Percentiles rank a stretch among this genome's conserved stretches.
These are phyloP conservation scores for Alosa sapidissima DNA, from an alignment of 2,797 vertebrate species.

Conservation along the genomic window DNA sequence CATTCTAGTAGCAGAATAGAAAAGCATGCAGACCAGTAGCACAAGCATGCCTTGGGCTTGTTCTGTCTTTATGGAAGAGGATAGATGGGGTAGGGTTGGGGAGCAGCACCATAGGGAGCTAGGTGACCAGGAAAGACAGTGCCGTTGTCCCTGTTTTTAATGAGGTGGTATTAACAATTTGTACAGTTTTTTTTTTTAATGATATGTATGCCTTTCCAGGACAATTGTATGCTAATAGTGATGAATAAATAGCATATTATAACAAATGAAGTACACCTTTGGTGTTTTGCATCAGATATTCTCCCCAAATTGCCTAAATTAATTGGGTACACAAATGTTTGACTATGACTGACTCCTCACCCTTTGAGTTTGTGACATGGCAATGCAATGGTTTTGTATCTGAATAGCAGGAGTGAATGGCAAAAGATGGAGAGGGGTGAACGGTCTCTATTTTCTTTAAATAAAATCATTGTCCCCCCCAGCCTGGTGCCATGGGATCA, in stretches of 20 bases:
- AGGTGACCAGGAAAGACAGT: neutral
- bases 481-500: slow-evolving; percentile 77
- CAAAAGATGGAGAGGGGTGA: no score
- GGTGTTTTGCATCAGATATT: neutral
- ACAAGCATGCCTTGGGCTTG: neutral
- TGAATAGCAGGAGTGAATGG: neutral
- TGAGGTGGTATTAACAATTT: no score
- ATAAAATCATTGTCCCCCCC: slow-evolving; percentile 27
- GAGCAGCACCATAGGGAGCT: neutral
- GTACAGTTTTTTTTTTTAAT: no score
- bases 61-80: neutral
- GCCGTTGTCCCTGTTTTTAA: neutral
- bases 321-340: neutral
- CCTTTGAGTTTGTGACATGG: no score
- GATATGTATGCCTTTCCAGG: no score
- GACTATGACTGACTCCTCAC: neutral
- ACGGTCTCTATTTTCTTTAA: neutral
- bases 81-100: neutral
- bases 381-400: neutral
- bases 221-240: no score
- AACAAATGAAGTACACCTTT: no score
- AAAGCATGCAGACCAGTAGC: neutral
- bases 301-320: neutral
- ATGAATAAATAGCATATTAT: no score
- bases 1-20: neutral